Percentiles rank a stretch among this genome's conserved stretches.
Evolutionary conservation across 2,113 vertebrate species (phyloP).

Genomic region (Leptobrachium ailaonicum): DNA sequence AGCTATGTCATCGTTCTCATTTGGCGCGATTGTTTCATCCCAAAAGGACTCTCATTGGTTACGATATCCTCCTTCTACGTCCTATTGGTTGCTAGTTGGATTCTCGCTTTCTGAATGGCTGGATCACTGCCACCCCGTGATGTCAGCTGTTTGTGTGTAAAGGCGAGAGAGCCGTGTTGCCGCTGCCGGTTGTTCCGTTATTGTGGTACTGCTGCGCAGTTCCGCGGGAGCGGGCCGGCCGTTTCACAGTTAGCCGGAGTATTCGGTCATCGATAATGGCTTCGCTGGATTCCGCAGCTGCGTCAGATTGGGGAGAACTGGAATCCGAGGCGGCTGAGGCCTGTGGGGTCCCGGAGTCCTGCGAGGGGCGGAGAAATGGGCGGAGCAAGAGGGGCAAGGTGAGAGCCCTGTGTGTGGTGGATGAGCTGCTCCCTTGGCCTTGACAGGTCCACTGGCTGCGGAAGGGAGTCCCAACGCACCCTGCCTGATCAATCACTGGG

Average conservation of each 20-base stretch:
- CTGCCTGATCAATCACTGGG: no score
- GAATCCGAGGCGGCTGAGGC: background rate
- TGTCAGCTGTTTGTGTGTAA: background rate
- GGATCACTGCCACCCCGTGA: background rate
- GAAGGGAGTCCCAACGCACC: no score
- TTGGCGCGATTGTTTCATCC: background rate
- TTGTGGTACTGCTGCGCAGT: background rate
- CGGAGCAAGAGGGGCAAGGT: slow-evolving; percentile 37
- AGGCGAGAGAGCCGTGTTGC: background rate
- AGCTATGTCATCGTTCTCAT: background rate
- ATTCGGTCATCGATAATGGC: background rate
- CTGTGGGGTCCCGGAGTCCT: slow-evolving; percentile 20
- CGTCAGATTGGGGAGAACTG: background rate
- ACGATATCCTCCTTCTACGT: background rate
- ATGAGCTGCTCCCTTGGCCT: no score
- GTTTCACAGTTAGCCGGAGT: background rate
- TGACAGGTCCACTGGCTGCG: background rate
- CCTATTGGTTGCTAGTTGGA: background rate
- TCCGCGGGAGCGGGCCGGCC: background rate
- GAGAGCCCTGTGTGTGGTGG: background rate
- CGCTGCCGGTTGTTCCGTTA: background rate
- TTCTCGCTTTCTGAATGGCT: background rate
- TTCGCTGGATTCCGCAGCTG: background rate
- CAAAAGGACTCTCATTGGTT: background rate
- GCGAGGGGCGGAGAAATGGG: slow-evolving; percentile 29